Evolutionary conservation across 2,888 invertebrate species (phyloP).

Genomic region (Lasius platythorax): DNA sequence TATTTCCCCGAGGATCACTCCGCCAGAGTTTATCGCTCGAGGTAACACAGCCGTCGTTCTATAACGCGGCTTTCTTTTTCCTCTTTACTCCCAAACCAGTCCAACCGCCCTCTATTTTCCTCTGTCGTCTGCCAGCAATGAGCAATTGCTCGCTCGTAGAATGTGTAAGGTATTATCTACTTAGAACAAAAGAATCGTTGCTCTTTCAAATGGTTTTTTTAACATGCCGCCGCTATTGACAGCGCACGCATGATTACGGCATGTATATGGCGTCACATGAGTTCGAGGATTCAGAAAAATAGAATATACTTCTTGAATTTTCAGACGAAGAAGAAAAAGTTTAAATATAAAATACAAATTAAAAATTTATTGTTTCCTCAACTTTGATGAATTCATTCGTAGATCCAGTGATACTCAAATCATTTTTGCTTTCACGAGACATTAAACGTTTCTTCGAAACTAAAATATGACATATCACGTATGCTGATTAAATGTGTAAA

Average conservation of each 20-base stretch:
- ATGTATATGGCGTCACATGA: not conserved
- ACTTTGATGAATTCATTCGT: slow-evolving; percentile 7
- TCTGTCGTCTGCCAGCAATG: slow-evolving; percentile 15
- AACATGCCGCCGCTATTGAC: not conserved
- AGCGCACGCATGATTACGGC: not conserved
- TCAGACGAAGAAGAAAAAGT: not conserved
- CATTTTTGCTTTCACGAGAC: not conserved
- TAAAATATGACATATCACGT: not conserved
- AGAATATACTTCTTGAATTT: not conserved
- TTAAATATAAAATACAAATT: slow-evolving; percentile 6
- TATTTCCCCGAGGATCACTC: slow-evolving; percentile 83
- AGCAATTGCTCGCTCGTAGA: slow-evolving; percentile 61
- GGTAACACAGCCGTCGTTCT: slow-evolving; percentile 70
- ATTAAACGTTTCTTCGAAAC: not conserved
- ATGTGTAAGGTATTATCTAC: slow-evolving; percentile 68
- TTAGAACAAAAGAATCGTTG: slow-evolving; percentile 64
- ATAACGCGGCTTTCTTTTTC: slow-evolving; percentile 48
- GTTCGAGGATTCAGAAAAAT: not conserved
- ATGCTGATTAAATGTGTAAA: not conserved
- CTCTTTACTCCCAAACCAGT: slow-evolving; percentile 28
- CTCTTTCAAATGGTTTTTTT: slow-evolving; percentile 50
- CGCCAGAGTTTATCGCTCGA: slow-evolving; percentile 79
- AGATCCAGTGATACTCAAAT: not conserved
- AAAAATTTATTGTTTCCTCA: not conserved
- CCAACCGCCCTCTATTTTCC: not conserved